Percentiles rank a stretch among this genome's conserved stretches.
phyloP scores from a whole-genome alignment of 1,140 invertebrate species.

The Paracyclopina nana region DNA sequence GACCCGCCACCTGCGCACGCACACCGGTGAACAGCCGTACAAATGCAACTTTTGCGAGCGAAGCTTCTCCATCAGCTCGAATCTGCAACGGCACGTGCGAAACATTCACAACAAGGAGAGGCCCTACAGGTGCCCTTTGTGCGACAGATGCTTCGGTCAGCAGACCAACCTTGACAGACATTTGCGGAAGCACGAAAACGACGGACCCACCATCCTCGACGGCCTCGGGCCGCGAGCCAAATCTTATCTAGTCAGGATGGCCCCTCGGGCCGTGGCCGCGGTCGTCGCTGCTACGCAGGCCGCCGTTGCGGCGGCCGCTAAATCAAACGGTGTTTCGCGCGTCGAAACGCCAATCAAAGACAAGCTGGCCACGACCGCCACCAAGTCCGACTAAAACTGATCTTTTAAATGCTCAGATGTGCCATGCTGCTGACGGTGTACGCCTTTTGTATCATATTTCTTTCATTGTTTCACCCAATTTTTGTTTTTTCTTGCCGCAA shows the following conservation, averaged over 20 bases:
- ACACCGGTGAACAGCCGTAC: conserved; percentile 95
- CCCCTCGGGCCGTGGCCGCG: background rate
- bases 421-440: too few relatives aligned
- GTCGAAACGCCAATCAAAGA: background rate
- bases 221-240: conserved; percentile 23
- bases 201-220: conserved; percentile 23
- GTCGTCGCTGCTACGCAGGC: background rate
- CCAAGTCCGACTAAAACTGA: background rate
- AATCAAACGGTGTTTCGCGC: conserved; percentile 1
- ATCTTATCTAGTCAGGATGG: conserved; percentile 1
- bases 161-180: conserved; percentile 95
- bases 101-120: conserved; percentile 98
- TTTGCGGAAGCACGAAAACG: conserved; percentile 76
- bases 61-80: conserved; percentile 95
- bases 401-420: too few relatives aligned
- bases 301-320: background rate
- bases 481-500: too few relatives aligned
- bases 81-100: conserved; percentile 91
- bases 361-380: background rate
- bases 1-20: conserved; percentile 84
- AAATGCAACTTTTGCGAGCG: conserved; percentile 96
- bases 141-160: conserved; percentile 81
- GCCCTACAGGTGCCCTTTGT: conserved; percentile 39
- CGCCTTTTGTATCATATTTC: too few relatives aligned
- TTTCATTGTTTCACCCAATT: too few relatives aligned